phyloP scores from a whole-genome alignment of 2,113 vertebrate species.

The Peromyscus leucopus region DNA sequence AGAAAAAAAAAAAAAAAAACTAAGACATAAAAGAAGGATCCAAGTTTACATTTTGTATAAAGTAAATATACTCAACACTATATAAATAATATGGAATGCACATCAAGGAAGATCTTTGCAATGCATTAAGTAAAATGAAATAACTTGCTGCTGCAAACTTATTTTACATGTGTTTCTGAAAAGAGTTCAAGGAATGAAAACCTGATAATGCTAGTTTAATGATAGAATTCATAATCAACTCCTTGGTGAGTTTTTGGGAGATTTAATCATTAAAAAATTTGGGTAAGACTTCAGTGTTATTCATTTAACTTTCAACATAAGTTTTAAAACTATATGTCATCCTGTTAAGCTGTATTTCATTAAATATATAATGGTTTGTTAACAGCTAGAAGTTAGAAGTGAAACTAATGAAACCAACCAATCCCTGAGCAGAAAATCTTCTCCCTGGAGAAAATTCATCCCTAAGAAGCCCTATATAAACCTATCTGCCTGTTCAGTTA shows the following conservation, averaged over 20 bases:
- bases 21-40: slow-evolving; percentile 56
- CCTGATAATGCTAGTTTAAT: slow-evolving; percentile 26
- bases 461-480: no score
- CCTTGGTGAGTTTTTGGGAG: neutral
- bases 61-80: slow-evolving; percentile 47
- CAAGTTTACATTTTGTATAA: slow-evolving; percentile 51
- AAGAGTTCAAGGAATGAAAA: neutral
- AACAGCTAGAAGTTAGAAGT: neutral
- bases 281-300: neutral
- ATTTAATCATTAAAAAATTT: neutral
- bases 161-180: neutral
- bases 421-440: no score
- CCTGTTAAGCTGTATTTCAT: neutral
- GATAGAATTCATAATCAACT: neutral
- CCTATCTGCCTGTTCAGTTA: no score
- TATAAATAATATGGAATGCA: neutral
- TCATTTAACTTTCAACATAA: neutral
- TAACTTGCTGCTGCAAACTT: neutral
- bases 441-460: no score
- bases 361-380: slow-evolving; percentile 18
- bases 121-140: slow-evolving; percentile 34
- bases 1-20: slow-evolving; percentile 67
- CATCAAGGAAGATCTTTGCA: neutral
- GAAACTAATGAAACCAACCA: no score
- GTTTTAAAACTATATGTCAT: neutral